Conservation (phyloP, 2,797 vertebrate species). For the Notolepis coatsorum region DNA sequence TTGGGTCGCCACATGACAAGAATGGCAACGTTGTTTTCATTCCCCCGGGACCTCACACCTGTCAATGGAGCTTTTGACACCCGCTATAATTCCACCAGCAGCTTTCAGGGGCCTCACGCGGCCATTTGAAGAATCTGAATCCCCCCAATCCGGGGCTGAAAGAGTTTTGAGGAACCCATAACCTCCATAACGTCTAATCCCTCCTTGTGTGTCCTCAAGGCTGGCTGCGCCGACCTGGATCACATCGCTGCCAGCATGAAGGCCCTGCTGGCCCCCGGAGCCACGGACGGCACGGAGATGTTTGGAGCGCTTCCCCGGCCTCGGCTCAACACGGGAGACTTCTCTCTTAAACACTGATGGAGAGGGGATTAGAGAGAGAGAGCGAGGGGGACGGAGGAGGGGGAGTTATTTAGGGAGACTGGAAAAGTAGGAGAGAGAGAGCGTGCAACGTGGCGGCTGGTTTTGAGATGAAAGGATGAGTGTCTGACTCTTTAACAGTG, state of each 20-base stretch:
- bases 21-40: neutral
- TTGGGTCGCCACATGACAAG: neutral
- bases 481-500: conserved; percentile 44
- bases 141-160: too few species aligned
- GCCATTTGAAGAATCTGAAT: too few species aligned
- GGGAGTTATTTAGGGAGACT: neutral
- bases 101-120: neutral
- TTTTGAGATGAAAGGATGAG: too few species aligned
- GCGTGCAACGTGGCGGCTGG: conserved; percentile 35
- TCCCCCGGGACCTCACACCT: too few species aligned
- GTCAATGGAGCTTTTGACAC: too few species aligned
- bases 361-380: neutral
- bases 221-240: conserved; percentile 90
- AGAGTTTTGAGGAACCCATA: conserved; percentile 2
- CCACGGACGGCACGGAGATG: conserved; percentile 90
- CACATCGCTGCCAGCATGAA: conserved; percentile 94
- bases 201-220: conserved; percentile 62
- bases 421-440: conserved; percentile 1
- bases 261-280: conserved; percentile 88
- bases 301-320: conserved; percentile 92
- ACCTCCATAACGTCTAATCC: neutral
- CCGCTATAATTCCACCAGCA: too few species aligned
- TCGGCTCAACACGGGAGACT: conserved; percentile 93
- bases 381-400: neutral
- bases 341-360: conserved; percentile 85